Percentiles rank a stretch among this genome's conserved stretches.
Conservation (phyloP, 2,797 vertebrate genomes). For the Selene dorsalis region DNA sequence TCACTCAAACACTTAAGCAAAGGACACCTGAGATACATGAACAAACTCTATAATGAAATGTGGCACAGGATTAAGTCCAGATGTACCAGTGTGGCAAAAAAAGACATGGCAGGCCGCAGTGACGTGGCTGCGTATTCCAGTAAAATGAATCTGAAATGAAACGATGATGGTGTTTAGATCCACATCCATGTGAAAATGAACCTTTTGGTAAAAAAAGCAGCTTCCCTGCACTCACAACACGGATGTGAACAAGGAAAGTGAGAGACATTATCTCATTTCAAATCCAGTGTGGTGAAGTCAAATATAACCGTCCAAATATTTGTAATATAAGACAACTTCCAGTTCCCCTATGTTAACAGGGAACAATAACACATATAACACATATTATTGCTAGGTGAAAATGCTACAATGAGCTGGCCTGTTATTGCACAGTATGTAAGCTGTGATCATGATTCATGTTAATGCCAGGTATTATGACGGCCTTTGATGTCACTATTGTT, state of each 20-base stretch:
- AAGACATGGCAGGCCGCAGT: not conserved
- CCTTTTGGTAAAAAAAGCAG: not conserved
- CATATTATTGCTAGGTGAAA: constrained; percentile 30
- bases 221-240: not conserved
- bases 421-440: not conserved
- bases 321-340: not conserved
- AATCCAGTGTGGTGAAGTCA: not conserved
- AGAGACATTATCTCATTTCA: not conserved
- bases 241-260: not conserved
- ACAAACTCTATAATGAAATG: constrained; percentile 39
- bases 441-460: not conserved
- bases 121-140: not conserved
- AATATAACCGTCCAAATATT: not conserved
- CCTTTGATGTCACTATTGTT: not conserved
- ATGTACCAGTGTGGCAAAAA: constrained; percentile 14
- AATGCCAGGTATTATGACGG: constrained; percentile 33
- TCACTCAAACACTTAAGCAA: constrained; percentile 18
- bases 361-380: not conserved
- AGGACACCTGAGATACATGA: constrained; percentile 20
- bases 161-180: not conserved
- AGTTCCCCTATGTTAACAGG: not conserved
- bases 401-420: constrained; percentile 6
- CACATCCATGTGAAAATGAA: not conserved
- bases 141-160: not conserved
- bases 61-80: not conserved